Percentiles rank a stretch among this genome's conserved stretches.
These are phyloP conservation scores for Halictus quadricinctus DNA, from an alignment of 2,888 invertebrate species.

Conservation along the genomic window DNA sequence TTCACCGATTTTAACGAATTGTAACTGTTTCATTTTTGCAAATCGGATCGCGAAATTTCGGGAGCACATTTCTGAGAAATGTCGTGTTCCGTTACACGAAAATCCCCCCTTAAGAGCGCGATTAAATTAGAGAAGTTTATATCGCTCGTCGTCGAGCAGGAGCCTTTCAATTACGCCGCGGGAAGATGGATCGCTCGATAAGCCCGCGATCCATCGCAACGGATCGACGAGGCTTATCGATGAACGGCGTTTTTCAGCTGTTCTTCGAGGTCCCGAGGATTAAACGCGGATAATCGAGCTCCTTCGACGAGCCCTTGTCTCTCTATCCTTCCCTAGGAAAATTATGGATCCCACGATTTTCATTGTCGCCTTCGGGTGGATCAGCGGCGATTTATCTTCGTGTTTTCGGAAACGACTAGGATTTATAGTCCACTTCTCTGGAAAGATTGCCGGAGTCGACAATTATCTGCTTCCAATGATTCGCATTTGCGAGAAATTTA, in stretches of 20 bases:
- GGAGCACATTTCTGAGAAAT: too few species aligned
- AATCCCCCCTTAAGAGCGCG: not conserved
- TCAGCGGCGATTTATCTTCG: not conserved
- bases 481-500: too few species aligned
- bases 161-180: slow-evolving; percentile 2
- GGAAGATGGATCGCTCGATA: not conserved
- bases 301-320: not conserved
- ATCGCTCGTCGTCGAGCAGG: not conserved
- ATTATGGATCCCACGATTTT: not conserved
- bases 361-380: not conserved
- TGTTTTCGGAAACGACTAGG: not conserved
- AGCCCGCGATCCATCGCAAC: not conserved
- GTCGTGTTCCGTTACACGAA: not conserved
- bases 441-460: not conserved
- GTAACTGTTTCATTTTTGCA: too few species aligned
- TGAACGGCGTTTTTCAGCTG: not conserved
- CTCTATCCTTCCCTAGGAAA: not conserved
- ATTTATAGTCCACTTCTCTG: not conserved
- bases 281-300: not conserved
- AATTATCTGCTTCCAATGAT: not conserved
- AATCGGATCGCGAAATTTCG: too few species aligned
- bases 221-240: not conserved
- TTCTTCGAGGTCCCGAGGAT: not conserved
- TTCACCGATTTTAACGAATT: not conserved
- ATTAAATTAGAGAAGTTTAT: not conserved